Percentiles rank a stretch among this genome's conserved stretches.
Conservation (phyloP, 1,140 invertebrate species). For the Caenorhabditis tropicalis region DNA sequence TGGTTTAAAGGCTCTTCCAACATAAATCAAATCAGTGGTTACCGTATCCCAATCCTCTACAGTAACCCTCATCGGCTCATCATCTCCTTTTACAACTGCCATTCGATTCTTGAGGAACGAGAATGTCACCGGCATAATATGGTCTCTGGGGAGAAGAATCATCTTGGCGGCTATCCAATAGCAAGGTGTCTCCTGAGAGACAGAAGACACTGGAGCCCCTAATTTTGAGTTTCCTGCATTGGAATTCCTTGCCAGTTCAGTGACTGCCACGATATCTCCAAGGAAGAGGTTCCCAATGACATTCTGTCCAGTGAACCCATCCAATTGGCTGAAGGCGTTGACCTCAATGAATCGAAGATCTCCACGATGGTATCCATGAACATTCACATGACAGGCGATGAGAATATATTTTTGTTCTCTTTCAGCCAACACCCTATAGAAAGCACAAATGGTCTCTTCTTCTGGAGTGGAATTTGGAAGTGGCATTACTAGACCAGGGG, state of each 20-base stretch:
- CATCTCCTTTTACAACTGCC: neutral
- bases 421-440: neutral
- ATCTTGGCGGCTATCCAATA: neutral
- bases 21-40: neutral
- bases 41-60: neutral
- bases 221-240: no score
- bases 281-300: neutral
- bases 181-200: neutral
- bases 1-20: neutral
- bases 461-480: neutral
- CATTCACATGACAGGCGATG: neutral
- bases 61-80: neutral
- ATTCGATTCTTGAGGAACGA: neutral
- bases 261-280: constrained; percentile 18
- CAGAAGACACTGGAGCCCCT: neutral
- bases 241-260: neutral
- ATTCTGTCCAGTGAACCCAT: neutral
- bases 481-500: neutral
- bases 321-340: neutral
- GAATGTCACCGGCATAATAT: neutral
- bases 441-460: neutral
- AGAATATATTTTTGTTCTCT: neutral
- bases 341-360: constrained; percentile 17
- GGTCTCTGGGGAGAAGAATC: neutral
- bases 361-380: constrained; percentile 27